A percentile compares a stretch with the other conserved stretches of the same genome.
Conservation (phyloP, 2,113 vertebrate genomes). For the Pluvianellus socialis region DNA sequence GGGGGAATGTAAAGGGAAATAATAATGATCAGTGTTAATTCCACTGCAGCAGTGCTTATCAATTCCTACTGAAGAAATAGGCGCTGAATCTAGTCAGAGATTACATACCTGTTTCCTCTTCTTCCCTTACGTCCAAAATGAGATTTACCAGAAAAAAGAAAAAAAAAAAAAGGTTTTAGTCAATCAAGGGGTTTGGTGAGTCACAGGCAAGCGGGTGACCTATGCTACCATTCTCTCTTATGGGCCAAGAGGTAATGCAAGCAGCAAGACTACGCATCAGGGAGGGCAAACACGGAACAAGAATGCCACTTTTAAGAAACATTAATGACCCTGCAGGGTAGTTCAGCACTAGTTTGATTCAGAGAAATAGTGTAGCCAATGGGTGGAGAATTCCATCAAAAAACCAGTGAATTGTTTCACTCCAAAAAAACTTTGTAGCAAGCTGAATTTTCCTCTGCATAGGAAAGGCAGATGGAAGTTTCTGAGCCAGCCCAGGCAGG, state of each 20-base stretch:
- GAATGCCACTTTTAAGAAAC: background rate
- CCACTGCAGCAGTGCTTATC: background rate
- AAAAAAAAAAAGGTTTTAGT: background rate
- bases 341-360: background rate
- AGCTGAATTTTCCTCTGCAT: no score
- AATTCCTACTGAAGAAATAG: background rate
- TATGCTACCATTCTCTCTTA: background rate
- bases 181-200: background rate
- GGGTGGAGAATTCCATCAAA: background rate
- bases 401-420: background rate
- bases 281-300: background rate
- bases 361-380: background rate
- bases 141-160: background rate
- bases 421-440: background rate
- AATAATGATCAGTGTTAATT: background rate
- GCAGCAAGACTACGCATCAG: background rate
- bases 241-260: accelerated
- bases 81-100: background rate
- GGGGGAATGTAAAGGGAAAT: background rate
- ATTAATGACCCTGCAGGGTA: background rate
- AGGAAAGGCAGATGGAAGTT: background rate
- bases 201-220: background rate
- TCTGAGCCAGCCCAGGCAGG: background rate
- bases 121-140: background rate
- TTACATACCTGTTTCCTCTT: background rate